Evolutionary conservation across 2,797 vertebrate genomes (phyloP).

Genomic region (Fundulus diaphanus): DNA sequence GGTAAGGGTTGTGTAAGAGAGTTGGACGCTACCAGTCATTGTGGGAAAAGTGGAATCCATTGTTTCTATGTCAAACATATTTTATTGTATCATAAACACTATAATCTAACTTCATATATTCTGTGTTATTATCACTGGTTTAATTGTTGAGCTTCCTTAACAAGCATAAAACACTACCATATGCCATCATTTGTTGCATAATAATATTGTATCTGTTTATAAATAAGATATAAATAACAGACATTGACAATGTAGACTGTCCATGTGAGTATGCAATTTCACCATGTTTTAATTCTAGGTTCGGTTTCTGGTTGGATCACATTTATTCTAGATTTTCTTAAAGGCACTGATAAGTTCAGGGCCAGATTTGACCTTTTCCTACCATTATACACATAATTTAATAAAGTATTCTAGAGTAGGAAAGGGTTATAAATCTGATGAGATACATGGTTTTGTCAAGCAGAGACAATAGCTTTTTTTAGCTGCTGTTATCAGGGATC

Average conservation of each 20-base stretch:
- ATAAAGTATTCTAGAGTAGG: not conserved
- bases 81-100: too few relatives aligned
- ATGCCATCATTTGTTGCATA: too few relatives aligned
- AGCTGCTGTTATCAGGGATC: not conserved
- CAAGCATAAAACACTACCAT: too few relatives aligned
- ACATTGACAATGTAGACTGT: not conserved
- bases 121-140: too few relatives aligned
- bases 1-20: too few relatives aligned
- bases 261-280: not conserved
- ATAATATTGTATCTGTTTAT: too few relatives aligned
- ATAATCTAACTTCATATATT: too few relatives aligned
- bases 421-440: not conserved
- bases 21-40: too few relatives aligned
- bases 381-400: not conserved
- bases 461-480: not conserved
- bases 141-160: too few relatives aligned
- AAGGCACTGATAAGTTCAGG: not conserved
- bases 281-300: not conserved
- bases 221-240: not conserved
- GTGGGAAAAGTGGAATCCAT: too few relatives aligned
- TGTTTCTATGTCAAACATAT: too few relatives aligned
- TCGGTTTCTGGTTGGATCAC: too few relatives aligned
- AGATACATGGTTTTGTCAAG: constrained; percentile 2
- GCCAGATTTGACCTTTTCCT: not conserved
- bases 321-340: not conserved